Evolutionary conservation across 2,888 invertebrate species (phyloP).

Genomic region (Apodemia zela): DNA sequence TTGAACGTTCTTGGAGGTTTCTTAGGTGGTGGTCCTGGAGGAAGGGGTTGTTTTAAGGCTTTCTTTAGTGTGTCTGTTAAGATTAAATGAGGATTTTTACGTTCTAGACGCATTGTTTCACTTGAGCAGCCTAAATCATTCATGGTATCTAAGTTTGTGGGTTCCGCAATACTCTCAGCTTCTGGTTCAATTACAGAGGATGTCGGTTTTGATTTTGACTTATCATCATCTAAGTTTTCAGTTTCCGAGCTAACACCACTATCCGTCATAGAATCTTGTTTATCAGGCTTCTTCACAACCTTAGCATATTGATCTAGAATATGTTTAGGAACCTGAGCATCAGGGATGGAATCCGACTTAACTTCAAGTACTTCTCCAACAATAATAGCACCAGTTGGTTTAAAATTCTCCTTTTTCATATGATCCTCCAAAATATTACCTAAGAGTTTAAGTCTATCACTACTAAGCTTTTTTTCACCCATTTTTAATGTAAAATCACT

Average conservation of each 20-base stretch:
- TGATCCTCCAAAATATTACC: constrained; percentile 67
- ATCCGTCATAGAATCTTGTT: constrained; percentile 67
- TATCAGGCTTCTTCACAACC: constrained; percentile 54
- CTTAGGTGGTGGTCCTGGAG: constrained; percentile 85
- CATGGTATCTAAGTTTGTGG: constrained; percentile 37
- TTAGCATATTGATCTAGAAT: constrained; percentile 72
- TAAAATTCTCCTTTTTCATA: constrained; percentile 68
- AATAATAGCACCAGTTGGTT: constrained; percentile 32
- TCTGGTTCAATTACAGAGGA: constrained; percentile 36
- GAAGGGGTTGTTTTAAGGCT: constrained; percentile 84
- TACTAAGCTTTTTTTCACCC: constrained; percentile 59
- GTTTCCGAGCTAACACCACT: constrained; percentile 76
- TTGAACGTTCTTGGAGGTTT: constrained; percentile 86
- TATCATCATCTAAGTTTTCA: constrained; percentile 69
- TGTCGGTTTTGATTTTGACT: constrained; percentile 35
- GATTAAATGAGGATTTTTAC: constrained; percentile 65
- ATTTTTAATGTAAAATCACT: constrained; percentile 57
- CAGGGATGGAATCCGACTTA: constrained; percentile 51
- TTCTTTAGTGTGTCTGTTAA: constrained; percentile 82
- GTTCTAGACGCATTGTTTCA: constrained; percentile 65
- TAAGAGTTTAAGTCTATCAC: constrained; percentile 59
- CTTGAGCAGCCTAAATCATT: constrained; percentile 59
- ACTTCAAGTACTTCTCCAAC: constrained; percentile 39
- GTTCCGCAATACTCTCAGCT: constrained; percentile 44
- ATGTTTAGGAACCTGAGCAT: constrained; percentile 64